Evolutionary conservation across 2,797 vertebrate species (phyloP).

Genomic region (Chaetodon trifasciatus): DNA sequence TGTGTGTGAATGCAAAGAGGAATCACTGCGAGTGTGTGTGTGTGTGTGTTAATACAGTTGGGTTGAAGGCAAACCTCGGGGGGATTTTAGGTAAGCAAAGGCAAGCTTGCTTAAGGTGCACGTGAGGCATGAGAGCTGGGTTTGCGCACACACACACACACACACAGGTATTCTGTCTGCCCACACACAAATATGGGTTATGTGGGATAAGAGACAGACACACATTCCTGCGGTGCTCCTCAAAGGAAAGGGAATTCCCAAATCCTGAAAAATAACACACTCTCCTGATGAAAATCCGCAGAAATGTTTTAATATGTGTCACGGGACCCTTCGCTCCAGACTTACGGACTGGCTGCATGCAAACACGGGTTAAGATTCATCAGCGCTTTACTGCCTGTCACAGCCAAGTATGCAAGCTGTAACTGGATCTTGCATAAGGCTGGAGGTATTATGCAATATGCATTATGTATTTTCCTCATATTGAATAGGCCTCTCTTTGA

Average conservation of each 20-base stretch:
- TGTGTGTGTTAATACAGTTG: slow-evolving; percentile 36
- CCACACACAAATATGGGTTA: slow-evolving; percentile 76
- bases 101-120: slow-evolving; percentile 75
- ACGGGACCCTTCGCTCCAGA: slow-evolving; percentile 58
- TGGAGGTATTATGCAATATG: slow-evolving; percentile 45
- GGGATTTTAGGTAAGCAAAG: slow-evolving; percentile 77
- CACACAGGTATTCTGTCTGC: slow-evolving; percentile 61
- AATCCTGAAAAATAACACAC: slow-evolving; percentile 78
- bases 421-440: slow-evolving; percentile 55
- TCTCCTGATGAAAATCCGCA: slow-evolving; percentile 78
- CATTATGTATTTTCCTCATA: slow-evolving; percentile 52
- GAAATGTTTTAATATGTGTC: slow-evolving; percentile 84
- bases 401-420: slow-evolving; percentile 44
- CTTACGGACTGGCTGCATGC: slow-evolving; percentile 56
- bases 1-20: slow-evolving; percentile 48
- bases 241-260: slow-evolving; percentile 87
- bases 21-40: slow-evolving; percentile 31
- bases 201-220: slow-evolving; percentile 85
- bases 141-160: slow-evolving; percentile 37
- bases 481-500: slow-evolving; percentile 35
- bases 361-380: slow-evolving; percentile 49
- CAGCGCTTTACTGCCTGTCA: slow-evolving; percentile 54
- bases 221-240: slow-evolving; percentile 92
- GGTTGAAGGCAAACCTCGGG: slow-evolving; percentile 61
- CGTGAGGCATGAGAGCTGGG: slow-evolving; percentile 58